Evolutionary conservation across 1,140 invertebrate species (phyloP), one percentile per base, ranked within the genome.

Genomic region (Aphelenchoides fujianensis): DNA sequence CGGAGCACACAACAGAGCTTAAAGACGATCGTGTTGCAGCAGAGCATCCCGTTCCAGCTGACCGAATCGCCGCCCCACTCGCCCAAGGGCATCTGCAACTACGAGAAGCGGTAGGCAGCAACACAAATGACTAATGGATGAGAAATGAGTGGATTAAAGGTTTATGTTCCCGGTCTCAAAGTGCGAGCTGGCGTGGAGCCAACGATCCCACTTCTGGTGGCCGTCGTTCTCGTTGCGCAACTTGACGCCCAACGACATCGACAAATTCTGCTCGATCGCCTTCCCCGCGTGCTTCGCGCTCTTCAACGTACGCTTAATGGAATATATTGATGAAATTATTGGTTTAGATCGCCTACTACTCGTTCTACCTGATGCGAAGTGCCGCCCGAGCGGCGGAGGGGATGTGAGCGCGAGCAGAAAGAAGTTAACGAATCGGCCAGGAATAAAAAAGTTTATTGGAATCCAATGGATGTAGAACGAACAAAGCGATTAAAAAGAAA

Each of bases 111-210:
- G 62, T 5, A 81, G 81, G 53, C 12, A 68, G 62, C 5, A 7
- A 59, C 55, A 19, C 5, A 59, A 59, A 23, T 7, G 5, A 16
- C 34, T 59, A 5, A 59, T 16, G 23, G 41, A 7, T 59, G 12
- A 59, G 7, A 30, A 19, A 16, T 59, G 27, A 7, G 12, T 27
- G 55, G 27, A 59, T 59, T 64, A 9, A 37, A 71, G 77, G 19
- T 80, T 82, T 55, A 80, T 80, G 79, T 69, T 81, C 31, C 79
- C 79, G 27, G 71, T 81, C 16, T 72, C 80, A 31, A 37, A 70
- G 52, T 69, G 82, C 30, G 59, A 70, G 54, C 28, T 77, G n/a
- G 48, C 57, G 0, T 80, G 72, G 63, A 75, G 53, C 23, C 23
- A 48, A 69, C 78, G 30, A 12, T 36, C 70, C n/a, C 41, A 32